A percentile compares a stretch with the other conserved stretches of the same genome.
Evolutionary conservation across 1,140 invertebrate species (phyloP).

Genomic region (Camponotus vicinus): DNA sequence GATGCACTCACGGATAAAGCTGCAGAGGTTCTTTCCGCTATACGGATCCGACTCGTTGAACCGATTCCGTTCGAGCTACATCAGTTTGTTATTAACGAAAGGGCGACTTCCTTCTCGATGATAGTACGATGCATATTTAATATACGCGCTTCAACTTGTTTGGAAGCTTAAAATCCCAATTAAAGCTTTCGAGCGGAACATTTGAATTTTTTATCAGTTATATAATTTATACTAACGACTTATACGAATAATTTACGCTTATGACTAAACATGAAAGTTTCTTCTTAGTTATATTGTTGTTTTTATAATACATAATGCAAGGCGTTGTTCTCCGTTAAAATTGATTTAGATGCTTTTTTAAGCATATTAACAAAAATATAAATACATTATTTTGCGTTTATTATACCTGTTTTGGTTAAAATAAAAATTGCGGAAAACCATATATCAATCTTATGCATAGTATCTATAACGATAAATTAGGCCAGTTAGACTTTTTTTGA

Average conservation of each 20-base stretch:
- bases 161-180: not conserved
- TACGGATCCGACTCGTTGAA: slow-evolving; percentile 52
- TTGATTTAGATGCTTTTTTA: not conserved
- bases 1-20: slow-evolving; percentile 62
- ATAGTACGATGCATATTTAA: slow-evolving; percentile 38
- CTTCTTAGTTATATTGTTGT: not conserved
- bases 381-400: not conserved
- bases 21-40: slow-evolving; percentile 29
- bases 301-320: not conserved
- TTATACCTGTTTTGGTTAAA: not conserved
- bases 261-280: not conserved
- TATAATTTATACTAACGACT: not conserved
- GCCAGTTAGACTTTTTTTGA: not conserved
- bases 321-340: not conserved
- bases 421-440: not conserved
- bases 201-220: slow-evolving; percentile 7
- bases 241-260: not conserved
- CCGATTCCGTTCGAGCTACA: slow-evolving; percentile 52
- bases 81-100: slow-evolving; percentile 49
- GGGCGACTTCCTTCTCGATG: not conserved
- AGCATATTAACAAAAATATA: not conserved
- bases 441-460: not conserved
- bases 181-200: not conserved
- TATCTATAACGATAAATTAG: slow-evolving; percentile 13
- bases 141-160: slow-evolving; percentile 6